Percentiles rank a stretch among this genome's conserved stretches.
Conservation (phyloP, 2,888 invertebrate species). For the Ypsolopha scabrella region DNA sequence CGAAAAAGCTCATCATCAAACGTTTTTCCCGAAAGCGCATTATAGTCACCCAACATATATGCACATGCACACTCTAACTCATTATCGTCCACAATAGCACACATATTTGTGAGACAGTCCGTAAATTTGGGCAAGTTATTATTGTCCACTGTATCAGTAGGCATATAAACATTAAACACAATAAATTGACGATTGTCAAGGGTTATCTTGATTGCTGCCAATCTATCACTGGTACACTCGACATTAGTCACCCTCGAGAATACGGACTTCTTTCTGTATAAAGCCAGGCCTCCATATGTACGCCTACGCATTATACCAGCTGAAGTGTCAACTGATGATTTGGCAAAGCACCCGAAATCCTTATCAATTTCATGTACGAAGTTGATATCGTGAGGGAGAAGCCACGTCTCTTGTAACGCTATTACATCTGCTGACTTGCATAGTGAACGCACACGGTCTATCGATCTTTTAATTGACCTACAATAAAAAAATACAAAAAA, state of each 20-base stretch:
- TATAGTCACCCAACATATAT: not conserved
- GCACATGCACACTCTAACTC: not conserved
- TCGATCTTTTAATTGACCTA: not conserved
- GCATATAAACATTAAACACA: not conserved
- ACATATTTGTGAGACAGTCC: not conserved
- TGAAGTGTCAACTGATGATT: no score
- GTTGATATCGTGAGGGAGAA: not conserved
- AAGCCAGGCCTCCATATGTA: no score
- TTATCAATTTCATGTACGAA: not conserved
- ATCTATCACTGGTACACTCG: no score
- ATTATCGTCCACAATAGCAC: not conserved
- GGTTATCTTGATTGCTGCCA: not conserved
- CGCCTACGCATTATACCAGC: no score
- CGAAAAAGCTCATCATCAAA: not conserved
- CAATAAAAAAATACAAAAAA: not conserved
- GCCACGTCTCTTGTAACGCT: no score
- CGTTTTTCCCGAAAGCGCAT: not conserved
- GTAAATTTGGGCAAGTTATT: not conserved
- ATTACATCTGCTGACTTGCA: not conserved
- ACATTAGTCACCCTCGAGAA: no score
- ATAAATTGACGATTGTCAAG: not conserved
- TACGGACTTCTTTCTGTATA: no score
- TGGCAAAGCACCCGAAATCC: no score
- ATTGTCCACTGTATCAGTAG: no score
- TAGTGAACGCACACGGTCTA: not conserved